Evolutionary conservation across 2,888 invertebrate genomes (phyloP).

Genomic region (Lucinisca nassula): DNA sequence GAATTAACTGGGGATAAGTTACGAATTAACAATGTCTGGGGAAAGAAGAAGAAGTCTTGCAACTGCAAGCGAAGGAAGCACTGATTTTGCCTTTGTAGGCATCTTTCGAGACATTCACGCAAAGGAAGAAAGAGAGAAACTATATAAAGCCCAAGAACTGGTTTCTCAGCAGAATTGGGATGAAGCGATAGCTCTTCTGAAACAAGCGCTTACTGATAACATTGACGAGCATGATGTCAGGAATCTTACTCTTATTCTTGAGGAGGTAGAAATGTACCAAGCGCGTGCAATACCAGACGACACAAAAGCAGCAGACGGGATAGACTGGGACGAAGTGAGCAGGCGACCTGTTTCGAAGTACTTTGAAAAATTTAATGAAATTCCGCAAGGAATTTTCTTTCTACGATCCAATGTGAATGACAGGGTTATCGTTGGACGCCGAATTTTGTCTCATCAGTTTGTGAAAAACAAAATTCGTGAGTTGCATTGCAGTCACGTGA

Average conservation of each 20-base stretch:
- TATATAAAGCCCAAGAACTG: conserved; percentile 64
- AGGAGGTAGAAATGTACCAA: conserved; percentile 69
- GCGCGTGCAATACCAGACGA: conserved; percentile 57
- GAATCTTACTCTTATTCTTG: conserved; percentile 63
- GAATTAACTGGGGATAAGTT: too few species aligned
- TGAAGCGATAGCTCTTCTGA: conserved; percentile 49
- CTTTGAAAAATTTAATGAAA: conserved; percentile 69
- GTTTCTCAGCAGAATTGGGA: conserved; percentile 68
- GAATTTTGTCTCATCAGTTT: conserved; percentile 73
- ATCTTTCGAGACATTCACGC: conserved; percentile 74
- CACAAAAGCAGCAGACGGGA: conserved; percentile 41
- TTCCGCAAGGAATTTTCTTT: conserved; percentile 73
- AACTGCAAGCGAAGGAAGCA: conserved; percentile 70
- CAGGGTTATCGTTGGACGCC: conserved; percentile 63
- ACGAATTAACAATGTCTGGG: neutral
- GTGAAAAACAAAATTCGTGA: conserved; percentile 72
- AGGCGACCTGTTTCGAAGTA: conserved; percentile 53
- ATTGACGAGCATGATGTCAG: conserved; percentile 68
- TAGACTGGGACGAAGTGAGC: conserved; percentile 67
- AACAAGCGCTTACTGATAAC: conserved; percentile 48
- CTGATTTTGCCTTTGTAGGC: conserved; percentile 68
- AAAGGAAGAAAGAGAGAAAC: conserved; percentile 58
- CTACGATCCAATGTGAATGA: conserved; percentile 54
- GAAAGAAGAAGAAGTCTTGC: conserved; percentile 54
- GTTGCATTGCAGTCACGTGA: conserved; percentile 75